Evolutionary conservation across 2,888 invertebrate genomes (phyloP).

Genomic region (Ceratothoa steindachneri): DNA sequence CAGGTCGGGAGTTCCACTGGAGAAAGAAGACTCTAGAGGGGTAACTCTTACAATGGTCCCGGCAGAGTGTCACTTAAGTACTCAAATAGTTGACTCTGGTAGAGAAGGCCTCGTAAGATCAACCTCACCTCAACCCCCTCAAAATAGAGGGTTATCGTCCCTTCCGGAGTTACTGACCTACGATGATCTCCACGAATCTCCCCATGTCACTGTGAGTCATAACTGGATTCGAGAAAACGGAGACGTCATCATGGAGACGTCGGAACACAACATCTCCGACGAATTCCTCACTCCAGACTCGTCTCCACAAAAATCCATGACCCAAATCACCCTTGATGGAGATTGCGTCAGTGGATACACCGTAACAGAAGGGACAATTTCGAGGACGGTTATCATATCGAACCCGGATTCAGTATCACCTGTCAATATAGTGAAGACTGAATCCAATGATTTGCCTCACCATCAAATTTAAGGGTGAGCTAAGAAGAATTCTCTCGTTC

Average conservation of each 20-base stretch:
- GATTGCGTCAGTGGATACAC: slow-evolving; percentile 24
- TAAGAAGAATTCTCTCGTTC: too few species aligned
- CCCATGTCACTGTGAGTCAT: slow-evolving; percentile 30
- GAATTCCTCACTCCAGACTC: slow-evolving; percentile 23
- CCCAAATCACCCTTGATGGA: slow-evolving; percentile 35
- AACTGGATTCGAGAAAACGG: slow-evolving; percentile 24
- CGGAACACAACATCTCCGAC: slow-evolving; percentile 18
- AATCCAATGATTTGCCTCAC: neutral
- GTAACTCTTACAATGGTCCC: slow-evolving; percentile 38
- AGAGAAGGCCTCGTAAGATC: neutral
- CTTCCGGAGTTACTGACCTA: slow-evolving; percentile 24
- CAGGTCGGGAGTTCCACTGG: slow-evolving; percentile 3
- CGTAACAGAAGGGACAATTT: slow-evolving; percentile 30
- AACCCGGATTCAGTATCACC: slow-evolving; percentile 15
- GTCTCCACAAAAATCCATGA: slow-evolving; percentile 31
- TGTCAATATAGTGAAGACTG: neutral
- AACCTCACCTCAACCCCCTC: slow-evolving; percentile 21
- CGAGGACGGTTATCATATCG: slow-evolving; percentile 34
- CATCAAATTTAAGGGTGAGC: too few species aligned
- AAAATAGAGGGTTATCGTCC: slow-evolving; percentile 10
- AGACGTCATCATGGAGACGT: slow-evolving; percentile 30
- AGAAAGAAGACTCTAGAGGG: neutral
- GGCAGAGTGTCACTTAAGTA: slow-evolving; percentile 16
- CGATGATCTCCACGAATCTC: slow-evolving; percentile 17
- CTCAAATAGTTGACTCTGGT: slow-evolving; percentile 24